These are phyloP conservation scores for Percina caprodes DNA, from an alignment of 2,113 vertebrate species.

Conservation along the genomic window DNA sequence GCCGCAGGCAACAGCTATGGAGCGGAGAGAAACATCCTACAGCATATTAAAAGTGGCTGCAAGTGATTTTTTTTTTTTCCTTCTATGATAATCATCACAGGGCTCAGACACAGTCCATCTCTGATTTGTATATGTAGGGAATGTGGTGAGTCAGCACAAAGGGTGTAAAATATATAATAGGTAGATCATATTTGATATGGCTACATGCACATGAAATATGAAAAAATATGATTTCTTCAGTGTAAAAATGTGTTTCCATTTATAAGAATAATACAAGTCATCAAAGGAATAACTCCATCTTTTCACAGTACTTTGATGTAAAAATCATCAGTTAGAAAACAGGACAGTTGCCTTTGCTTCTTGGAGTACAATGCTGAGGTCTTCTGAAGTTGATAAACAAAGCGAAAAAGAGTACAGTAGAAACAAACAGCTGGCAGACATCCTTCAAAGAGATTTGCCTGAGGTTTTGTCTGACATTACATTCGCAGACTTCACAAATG, in stretches of 20 bases:
- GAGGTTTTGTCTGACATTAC: conserved; percentile 69
- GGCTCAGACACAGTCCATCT: conserved; percentile 13
- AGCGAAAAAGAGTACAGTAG: conserved; percentile 21
- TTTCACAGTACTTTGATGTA: background rate
- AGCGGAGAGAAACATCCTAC: conserved; percentile 51
- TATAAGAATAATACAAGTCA: background rate
- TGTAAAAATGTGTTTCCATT: background rate
- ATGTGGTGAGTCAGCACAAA: conserved; percentile 4
- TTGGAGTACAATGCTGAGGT: conserved; percentile 6
- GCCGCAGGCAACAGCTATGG: conserved; percentile 45
- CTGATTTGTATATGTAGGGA: conserved; percentile 30
- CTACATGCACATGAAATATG: background rate
- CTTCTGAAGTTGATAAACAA: conserved; percentile 37
- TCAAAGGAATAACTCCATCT: background rate
- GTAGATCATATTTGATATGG: conserved; percentile 10
- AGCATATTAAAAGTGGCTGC: conserved; percentile 47
- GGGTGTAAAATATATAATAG: background rate
- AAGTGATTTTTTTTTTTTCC: conserved; percentile 39
- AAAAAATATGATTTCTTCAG: background rate
- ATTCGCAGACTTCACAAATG: conserved; percentile 66
- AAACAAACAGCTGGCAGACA: conserved; percentile 59
- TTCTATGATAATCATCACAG: conserved; percentile 42
- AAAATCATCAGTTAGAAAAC: conserved; percentile 27
- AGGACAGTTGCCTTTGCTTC: conserved; percentile 14
- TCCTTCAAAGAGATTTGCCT: conserved; percentile 55